Percentiles rank a stretch among this genome's conserved stretches.
phyloP scores from a whole-genome alignment of 2,113 vertebrate species.

The Anhinga anhinga region DNA sequence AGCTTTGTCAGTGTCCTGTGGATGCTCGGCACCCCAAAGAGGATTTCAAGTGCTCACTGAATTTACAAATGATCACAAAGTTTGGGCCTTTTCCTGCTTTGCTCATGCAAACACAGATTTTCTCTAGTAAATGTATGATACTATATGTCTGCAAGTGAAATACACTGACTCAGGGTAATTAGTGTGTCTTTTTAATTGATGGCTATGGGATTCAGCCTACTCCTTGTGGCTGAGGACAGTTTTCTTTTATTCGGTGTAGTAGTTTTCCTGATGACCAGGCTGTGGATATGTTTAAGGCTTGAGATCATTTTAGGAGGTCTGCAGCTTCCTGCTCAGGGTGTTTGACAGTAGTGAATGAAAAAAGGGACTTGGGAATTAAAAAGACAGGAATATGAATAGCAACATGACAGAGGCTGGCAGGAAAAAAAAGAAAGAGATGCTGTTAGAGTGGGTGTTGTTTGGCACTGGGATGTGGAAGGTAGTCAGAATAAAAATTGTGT shows the following conservation, averaged over 20 bases:
- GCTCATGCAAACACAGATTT: not conserved
- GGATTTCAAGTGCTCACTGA: not conserved
- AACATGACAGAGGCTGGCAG: slow-evolving; percentile 14
- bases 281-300: not conserved
- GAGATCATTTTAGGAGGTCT: not conserved
- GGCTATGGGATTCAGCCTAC: not conserved
- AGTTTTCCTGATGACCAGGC: not conserved
- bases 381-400: slow-evolving; percentile 5
- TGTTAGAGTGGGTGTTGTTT: not conserved
- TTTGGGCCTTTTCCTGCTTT: not conserved
- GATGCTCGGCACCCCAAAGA: not conserved
- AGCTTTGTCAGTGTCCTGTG: not conserved
- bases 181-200: not conserved
- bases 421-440: not conserved
- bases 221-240: not conserved
- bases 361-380: not conserved
- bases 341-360: not conserved
- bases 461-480: not conserved
- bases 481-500: not conserved
- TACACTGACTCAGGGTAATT: not conserved
- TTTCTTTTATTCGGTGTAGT: not conserved
- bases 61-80: not conserved
- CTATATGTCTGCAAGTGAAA: not conserved
- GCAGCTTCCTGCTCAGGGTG: not conserved
- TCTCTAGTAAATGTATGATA: not conserved